Conservation (phyloP, 2,113 vertebrate genomes). For the Bucco capensis region DNA sequence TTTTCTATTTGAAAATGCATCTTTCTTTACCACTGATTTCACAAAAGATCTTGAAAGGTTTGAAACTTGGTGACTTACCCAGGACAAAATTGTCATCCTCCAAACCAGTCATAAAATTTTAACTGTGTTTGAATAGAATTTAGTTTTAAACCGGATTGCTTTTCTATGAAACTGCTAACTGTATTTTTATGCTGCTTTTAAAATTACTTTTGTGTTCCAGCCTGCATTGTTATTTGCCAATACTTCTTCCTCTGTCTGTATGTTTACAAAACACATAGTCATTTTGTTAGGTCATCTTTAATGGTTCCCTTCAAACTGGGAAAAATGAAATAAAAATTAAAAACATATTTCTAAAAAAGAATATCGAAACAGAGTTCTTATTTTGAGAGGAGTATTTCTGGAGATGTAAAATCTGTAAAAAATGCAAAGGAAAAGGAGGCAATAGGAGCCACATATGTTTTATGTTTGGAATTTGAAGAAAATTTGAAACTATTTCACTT, state of each 20-base stretch:
- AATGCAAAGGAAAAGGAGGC: background rate
- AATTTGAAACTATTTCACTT: too few species aligned
- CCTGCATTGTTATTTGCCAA: background rate
- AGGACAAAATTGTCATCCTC: background rate
- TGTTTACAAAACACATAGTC: background rate
- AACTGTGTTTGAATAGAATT: background rate
- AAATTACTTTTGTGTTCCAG: background rate
- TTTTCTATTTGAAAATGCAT: background rate
- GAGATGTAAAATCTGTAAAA: slow-evolving; percentile 9
- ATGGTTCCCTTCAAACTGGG: background rate
- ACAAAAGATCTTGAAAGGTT: background rate
- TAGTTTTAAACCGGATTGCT: background rate
- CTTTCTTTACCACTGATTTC: background rate
- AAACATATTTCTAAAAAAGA: background rate
- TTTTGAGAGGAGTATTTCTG: slow-evolving; percentile 8
- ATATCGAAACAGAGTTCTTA: background rate
- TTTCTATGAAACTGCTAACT: background rate
- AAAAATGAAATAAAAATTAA: slow-evolving; percentile 16
- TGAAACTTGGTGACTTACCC: background rate
- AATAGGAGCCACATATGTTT: background rate
- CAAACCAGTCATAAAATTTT: background rate
- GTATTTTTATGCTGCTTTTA: background rate
- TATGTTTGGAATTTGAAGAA: slow-evolving; percentile 3
- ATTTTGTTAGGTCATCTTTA: background rate
- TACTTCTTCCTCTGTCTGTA: background rate